A percentile compares a stretch with the other conserved stretches of the same genome.
These are phyloP conservation scores for Cryptotermes secundus DNA, from an alignment of 1,140 invertebrate species.

Conservation along the genomic window DNA sequence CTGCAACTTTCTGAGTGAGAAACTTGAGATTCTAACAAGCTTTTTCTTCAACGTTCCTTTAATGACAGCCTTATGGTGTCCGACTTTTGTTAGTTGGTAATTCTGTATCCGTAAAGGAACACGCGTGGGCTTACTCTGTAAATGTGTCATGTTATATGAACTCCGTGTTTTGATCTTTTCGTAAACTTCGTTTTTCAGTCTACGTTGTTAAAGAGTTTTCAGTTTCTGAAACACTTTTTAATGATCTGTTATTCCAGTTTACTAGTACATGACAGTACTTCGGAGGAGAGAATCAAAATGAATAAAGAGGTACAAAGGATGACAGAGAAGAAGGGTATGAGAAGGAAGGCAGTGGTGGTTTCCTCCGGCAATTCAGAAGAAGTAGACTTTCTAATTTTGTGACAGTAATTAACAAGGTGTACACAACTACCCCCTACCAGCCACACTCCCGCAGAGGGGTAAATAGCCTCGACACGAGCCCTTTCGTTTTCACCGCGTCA, in stretches of 20 bases:
- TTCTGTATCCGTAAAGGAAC: too few relatives aligned
- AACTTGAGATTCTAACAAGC: too few relatives aligned
- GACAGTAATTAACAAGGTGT: slow-evolving; percentile 16
- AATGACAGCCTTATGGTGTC: too few relatives aligned
- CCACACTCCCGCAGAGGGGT: not conserved
- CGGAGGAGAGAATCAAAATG: not conserved
- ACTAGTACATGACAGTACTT: not conserved
- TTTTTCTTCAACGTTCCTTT: too few relatives aligned
- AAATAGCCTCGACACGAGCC: slow-evolving; percentile 6
- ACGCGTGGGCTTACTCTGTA: too few relatives aligned
- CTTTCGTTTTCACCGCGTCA: not conserved
- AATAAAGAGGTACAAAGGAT: slow-evolving; percentile 17
- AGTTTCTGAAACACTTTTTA: not conserved
- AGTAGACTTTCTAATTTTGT: slow-evolving; percentile 18
- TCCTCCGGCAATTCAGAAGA: slow-evolving; percentile 1
- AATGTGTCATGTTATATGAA: not conserved
- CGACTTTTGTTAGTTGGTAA: too few relatives aligned
- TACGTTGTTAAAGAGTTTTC: not conserved
- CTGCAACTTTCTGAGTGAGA: too few relatives aligned
- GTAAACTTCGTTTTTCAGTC: not conserved
- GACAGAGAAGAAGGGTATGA: not conserved
- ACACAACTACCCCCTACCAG: not conserved
- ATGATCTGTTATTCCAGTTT: not conserved
- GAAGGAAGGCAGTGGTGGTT: not conserved
- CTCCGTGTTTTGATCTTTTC: not conserved